These are phyloP conservation scores for Meandrusa payeni DNA, from an alignment of 2,888 invertebrate genomes.

Conservation along the genomic window DNA sequence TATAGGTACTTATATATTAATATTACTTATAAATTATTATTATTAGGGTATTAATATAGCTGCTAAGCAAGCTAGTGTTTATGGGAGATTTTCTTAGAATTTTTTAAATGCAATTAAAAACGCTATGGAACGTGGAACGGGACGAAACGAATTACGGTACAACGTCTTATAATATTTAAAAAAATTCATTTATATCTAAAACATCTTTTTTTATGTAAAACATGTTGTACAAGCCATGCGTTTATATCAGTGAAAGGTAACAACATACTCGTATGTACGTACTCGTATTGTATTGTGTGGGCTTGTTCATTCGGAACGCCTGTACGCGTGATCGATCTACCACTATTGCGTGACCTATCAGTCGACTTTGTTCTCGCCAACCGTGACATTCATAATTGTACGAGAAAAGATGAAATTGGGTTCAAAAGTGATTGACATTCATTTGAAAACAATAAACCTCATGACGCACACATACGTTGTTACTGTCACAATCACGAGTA, in stretches of 20 bases:
- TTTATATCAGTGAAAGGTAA: constrained; percentile 4
- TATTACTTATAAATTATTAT: no score
- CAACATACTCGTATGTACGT: not conserved
- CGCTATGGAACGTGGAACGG: no score
- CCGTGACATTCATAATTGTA: constrained; percentile 62
- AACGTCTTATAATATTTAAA: no score
- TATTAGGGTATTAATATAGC: no score
- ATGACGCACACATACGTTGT: constrained; percentile 18
- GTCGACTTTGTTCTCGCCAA: constrained; percentile 45
- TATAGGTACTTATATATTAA: no score
- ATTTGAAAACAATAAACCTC: constrained; percentile 26
- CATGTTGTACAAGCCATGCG: not conserved
- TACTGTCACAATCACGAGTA: no score
- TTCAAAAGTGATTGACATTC: constrained; percentile 14
- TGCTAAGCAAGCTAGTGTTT: no score
- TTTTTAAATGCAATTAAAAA: no score
- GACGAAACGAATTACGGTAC: no score
- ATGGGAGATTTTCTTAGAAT: no score
- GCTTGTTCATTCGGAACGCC: constrained; percentile 30
- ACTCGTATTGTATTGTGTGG: constrained; percentile 5
- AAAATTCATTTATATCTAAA: no score
- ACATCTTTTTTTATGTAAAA: no score
- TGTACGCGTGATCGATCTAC: constrained; percentile 53
- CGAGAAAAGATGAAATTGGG: constrained; percentile 11
- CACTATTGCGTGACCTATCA: constrained; percentile 60